phyloP scores from a whole-genome alignment of 2,797 vertebrate genomes.

The Myripristis jacobus region DNA sequence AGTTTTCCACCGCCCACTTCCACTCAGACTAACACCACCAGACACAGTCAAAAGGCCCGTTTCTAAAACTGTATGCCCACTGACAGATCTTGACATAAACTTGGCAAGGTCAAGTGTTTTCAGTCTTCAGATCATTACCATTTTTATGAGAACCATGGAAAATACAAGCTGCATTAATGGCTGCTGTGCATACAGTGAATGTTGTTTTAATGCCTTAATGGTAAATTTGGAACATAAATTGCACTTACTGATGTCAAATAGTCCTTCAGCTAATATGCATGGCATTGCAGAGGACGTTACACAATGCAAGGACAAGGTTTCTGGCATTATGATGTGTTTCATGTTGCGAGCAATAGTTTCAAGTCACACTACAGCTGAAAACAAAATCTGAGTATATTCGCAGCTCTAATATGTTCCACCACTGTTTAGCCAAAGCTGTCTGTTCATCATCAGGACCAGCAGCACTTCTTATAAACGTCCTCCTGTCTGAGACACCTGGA shows the following conservation, averaged over 20 bases:
- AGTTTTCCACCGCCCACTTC: slow-evolving; percentile 83
- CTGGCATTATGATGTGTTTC: slow-evolving; percentile 21
- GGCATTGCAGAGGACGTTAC: slow-evolving; percentile 21
- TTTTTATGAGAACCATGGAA: slow-evolving; percentile 82
- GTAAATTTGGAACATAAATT: slow-evolving; percentile 73
- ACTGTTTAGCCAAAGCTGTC: slow-evolving; percentile 32
- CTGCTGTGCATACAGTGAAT: slow-evolving; percentile 68
- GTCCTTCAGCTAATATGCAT: slow-evolving; percentile 49
- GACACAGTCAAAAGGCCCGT: slow-evolving; percentile 76
- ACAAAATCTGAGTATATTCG: slow-evolving; percentile 43
- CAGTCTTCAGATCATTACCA: slow-evolving; percentile 80
- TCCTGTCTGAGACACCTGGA: slow-evolving; percentile 44
- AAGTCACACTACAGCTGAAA: slow-evolving; percentile 28
- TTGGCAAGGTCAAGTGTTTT: slow-evolving; percentile 81
- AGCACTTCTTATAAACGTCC: slow-evolving; percentile 31
- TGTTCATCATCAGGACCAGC: slow-evolving; percentile 38
- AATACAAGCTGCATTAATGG: slow-evolving; percentile 78
- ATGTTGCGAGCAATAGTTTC: slow-evolving; percentile 32
- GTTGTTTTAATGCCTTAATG: slow-evolving; percentile 79
- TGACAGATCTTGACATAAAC: slow-evolving; percentile 80
- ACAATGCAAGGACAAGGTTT: slow-evolving; percentile 61
- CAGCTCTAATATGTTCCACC: slow-evolving; percentile 41
- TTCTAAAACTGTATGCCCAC: slow-evolving; percentile 63
- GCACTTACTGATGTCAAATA: slow-evolving; percentile 44
- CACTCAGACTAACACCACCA: slow-evolving; percentile 77